These are phyloP conservation scores for Coilia nasus DNA, from an alignment of 2,797 vertebrate genomes.

Conservation along the genomic window DNA sequence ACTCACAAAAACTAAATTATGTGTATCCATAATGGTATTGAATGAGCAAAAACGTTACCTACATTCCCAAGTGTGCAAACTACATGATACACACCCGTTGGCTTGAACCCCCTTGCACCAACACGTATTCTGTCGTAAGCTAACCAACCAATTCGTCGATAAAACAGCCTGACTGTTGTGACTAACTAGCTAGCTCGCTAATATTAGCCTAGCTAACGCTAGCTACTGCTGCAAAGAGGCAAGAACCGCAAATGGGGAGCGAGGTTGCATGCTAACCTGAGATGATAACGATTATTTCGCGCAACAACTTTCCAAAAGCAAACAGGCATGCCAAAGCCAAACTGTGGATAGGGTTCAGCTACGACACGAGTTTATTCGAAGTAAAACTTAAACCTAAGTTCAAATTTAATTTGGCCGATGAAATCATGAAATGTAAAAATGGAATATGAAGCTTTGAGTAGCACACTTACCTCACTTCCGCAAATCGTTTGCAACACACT, in stretches of 20 bases:
- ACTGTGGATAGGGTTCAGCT: constrained; percentile 39
- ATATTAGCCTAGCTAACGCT: constrained; percentile 2
- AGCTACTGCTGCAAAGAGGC: constrained; percentile 42
- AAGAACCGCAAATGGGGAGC: constrained; percentile 38
- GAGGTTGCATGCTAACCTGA: constrained; percentile 35
- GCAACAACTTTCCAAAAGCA: constrained; percentile 74
- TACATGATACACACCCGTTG: constrained; percentile 19
- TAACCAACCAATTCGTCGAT: constrained; percentile 15
- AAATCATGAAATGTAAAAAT: constrained; percentile 55
- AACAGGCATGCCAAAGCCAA: constrained; percentile 48
- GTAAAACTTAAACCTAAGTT: constrained; percentile 41
- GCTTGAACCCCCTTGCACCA: constrained; percentile 23
- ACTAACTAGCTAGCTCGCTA: constrained; percentile 62
- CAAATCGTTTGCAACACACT: constrained; percentile 77
- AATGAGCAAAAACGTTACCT: not conserved
- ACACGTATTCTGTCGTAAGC: constrained; percentile 20
- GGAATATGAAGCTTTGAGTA: constrained; percentile 69
- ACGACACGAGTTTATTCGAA: constrained; percentile 42
- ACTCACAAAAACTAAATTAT: not conserved
- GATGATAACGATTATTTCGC: constrained; percentile 75
- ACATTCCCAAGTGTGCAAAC: not conserved
- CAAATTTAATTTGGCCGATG: constrained; percentile 30
- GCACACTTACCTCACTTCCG: constrained; percentile 85
- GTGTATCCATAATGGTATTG: not conserved
- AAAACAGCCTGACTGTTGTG: constrained; percentile 32